Conservation (phyloP, 2,113 vertebrate species). For the Diadophis punctatus region DNA sequence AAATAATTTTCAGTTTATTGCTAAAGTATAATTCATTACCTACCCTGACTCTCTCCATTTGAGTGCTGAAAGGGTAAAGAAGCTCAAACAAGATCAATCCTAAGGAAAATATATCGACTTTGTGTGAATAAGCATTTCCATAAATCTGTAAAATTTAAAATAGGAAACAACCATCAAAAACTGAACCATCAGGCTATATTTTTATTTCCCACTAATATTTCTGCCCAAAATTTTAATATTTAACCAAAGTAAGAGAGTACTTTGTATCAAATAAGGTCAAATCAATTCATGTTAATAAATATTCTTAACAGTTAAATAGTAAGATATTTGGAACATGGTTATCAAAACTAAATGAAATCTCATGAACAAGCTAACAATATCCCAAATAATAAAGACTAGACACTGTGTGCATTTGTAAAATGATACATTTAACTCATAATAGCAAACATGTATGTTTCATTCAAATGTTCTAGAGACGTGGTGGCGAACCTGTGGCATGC, state of each 20-base stretch:
- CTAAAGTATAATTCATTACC: slow-evolving; percentile 28
- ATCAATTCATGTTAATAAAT: not conserved
- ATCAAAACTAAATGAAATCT: not conserved
- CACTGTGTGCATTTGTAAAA: not conserved
- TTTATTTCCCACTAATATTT: not conserved
- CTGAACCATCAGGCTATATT: not conserved
- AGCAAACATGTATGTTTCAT: not conserved
- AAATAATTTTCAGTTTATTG: slow-evolving; percentile 17
- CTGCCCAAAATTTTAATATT: not conserved
- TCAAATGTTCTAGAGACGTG: not conserved
- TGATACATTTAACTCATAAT: not conserved
- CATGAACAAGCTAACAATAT: not conserved
- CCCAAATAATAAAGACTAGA: not conserved
- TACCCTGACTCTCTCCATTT: slow-evolving; percentile 96
- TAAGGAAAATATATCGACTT: slow-evolving; percentile 98
- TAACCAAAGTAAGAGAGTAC: not conserved
- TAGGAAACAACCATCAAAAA: not conserved
- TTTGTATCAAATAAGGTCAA: not conserved
- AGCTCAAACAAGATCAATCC: slow-evolving; percentile 97
- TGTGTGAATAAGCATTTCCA: slow-evolving; percentile 95
- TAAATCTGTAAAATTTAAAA: slow-evolving; percentile 78
- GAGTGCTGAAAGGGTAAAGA: slow-evolving; percentile 91
- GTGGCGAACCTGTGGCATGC: too few relatives aligned
- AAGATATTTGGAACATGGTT: not conserved
- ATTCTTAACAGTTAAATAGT: not conserved